Evolutionary conservation across 2,888 invertebrate species (phyloP), one percentile per base, ranked within the genome.

Genomic region (Netelia fuscicornis): DNA sequence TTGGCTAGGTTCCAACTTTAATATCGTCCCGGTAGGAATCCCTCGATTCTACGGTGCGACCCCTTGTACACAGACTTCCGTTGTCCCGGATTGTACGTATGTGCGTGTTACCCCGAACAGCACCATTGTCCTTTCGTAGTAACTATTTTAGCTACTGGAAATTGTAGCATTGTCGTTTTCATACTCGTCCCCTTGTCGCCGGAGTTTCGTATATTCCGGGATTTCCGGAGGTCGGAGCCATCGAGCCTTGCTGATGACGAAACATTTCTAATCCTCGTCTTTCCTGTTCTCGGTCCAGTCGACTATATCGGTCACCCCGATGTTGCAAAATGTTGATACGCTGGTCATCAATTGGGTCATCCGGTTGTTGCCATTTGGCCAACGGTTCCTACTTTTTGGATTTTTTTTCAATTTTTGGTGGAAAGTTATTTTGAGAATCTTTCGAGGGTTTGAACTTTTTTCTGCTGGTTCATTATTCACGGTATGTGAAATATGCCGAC

Each of bases 161-260:
- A 92, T 92, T 92, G 89, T 87, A 90, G 91, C 91, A 92, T 91
- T 92, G 92, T 92, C 90, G 89, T 87, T 85, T 88, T 89, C 88
- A 88, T 88, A 85, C 84, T 86, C 84, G 81, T 84, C 84, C 77
- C 80, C 79, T 86, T 86, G 87, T 86, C 85, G 82, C 68, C 37
- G 65, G 76, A 81, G 77, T 82, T 83, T 86, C 68, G 44, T 82
- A 17, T 83, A 81, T 70, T 25, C 78, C 79, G 44, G 25, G 80
- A 86, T 87, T 87, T 86, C 86, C 87, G 85, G 82, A 65, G 62
- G 71, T 77, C 71, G 67, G 58, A 76, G 42, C 76, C 20, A 65
- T 76, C 54, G 37, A 76, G 76, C 65, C 37, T 42, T 65, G n/a
- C 54, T 6, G 13, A 10, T 42, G n/a, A 76, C 76, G 23, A 42